A percentile compares a stretch with the other conserved stretches of the same genome.
Evolutionary conservation across 2,113 vertebrate genomes (phyloP).

Genomic region (Pollimyrus isidori): DNA sequence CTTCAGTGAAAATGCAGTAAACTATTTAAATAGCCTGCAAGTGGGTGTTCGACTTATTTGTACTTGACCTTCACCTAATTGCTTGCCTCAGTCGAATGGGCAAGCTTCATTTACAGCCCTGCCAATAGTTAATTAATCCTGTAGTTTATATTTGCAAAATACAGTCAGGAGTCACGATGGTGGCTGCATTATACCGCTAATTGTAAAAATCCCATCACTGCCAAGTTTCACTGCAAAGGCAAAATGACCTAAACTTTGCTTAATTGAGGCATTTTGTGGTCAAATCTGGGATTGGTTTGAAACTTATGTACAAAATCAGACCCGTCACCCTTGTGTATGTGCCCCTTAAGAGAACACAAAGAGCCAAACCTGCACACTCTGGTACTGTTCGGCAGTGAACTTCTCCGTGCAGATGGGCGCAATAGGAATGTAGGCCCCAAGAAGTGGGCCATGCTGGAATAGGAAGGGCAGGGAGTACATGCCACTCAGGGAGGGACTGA

Average conservation of each 20-base stretch:
- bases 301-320: not conserved
- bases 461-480: conserved; percentile 94
- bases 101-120: not conserved
- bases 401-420: conserved; percentile 95
- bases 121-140: not conserved
- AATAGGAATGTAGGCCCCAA: conserved; percentile 80
- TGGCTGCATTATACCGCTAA: not conserved
- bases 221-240: not conserved
- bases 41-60: not conserved
- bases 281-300: not conserved
- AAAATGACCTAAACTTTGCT: not conserved
- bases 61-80: not conserved
- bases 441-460: conserved; percentile 59
- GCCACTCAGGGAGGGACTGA: conserved; percentile 92
- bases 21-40: not conserved
- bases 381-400: conserved; percentile 68
- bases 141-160: not conserved
- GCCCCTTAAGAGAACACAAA: not conserved
- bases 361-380: conserved; percentile 66
- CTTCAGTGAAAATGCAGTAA: not conserved
- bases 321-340: not conserved
- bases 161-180: not conserved
- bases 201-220: not conserved
- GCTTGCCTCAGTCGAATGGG: not conserved
- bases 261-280: not conserved